A percentile compares a stretch with the other conserved stretches of the same genome.
These are phyloP conservation scores for Pachyramphus minor DNA, from an alignment of 2,113 vertebrate species.

Conservation along the genomic window DNA sequence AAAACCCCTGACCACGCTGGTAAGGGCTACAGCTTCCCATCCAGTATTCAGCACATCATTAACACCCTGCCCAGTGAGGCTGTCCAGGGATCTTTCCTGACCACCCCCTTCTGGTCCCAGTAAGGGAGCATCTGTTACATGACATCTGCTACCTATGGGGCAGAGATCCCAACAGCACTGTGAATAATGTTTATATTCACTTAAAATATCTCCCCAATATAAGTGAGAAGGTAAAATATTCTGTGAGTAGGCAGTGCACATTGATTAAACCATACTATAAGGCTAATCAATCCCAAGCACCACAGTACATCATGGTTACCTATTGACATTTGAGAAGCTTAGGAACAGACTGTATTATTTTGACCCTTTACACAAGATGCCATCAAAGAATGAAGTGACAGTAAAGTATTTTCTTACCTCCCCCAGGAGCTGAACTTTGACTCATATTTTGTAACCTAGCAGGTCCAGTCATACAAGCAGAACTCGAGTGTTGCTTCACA, in stretches of 20 bases:
- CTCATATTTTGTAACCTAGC: constrained; percentile 59
- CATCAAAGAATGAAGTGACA: background rate
- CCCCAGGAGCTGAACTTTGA: constrained; percentile 65
- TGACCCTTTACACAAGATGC: background rate
- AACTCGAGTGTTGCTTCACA: constrained; percentile 69
- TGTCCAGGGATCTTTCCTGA: background rate
- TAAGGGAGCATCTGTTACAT: background rate
- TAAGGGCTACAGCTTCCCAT: background rate
- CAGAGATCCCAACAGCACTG: background rate
- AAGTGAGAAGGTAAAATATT: background rate
- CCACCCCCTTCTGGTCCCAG: background rate
- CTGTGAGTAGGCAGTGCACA: background rate
- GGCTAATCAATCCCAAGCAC: background rate
- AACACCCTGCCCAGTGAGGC: background rate
- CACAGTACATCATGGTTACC: background rate
- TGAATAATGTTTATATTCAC: background rate
- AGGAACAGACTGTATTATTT: background rate
- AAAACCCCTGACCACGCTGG: background rate
- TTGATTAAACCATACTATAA: background rate
- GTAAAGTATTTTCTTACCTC: constrained; percentile 60
- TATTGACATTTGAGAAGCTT: background rate
- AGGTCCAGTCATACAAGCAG: constrained; percentile 54
- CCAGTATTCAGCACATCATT: background rate
- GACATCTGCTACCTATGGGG: background rate
- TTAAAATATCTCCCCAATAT: background rate